Conservation (phyloP, 2,113 vertebrate species). For the Electrona antarctica region DNA sequence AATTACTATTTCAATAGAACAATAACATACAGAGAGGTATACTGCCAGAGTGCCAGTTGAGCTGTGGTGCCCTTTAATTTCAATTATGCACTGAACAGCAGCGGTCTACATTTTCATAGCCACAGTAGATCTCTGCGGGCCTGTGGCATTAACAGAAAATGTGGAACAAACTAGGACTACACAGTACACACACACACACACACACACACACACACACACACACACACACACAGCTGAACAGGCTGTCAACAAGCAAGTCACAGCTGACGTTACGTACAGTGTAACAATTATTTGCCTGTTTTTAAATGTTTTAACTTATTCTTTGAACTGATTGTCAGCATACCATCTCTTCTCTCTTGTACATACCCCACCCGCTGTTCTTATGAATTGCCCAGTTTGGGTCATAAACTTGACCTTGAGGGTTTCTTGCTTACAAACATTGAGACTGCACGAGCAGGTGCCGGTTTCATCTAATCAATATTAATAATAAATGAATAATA, state of each 20-base stretch:
- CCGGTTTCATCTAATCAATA: no score
- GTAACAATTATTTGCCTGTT: constrained; percentile 27
- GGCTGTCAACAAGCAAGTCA: constrained; percentile 49
- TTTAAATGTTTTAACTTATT: not conserved
- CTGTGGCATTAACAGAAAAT: constrained; percentile 63
- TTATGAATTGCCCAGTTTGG: no score
- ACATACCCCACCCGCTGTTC: no score
- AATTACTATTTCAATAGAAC: constrained; percentile 43
- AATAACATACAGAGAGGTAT: constrained; percentile 28
- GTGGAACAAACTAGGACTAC: constrained; percentile 50
- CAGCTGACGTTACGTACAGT: constrained; percentile 31
- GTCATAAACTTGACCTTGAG: no score
- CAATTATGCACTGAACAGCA: constrained; percentile 61
- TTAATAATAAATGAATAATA: no score
- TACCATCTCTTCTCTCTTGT: not conserved
- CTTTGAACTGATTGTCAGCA: not conserved
- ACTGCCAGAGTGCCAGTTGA: constrained; percentile 58
- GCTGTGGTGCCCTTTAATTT: constrained; percentile 64
- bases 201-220: no score
- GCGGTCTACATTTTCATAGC: constrained; percentile 61
- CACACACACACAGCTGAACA: constrained; percentile 23
- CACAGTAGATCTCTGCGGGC: constrained; percentile 43
- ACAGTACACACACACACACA: not conserved
- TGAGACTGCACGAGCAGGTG: no score
- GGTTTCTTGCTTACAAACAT: no score